Base-by-base conservation (phyloP, 1,140 invertebrate species). In the Papilio polyxenes region DNA sequence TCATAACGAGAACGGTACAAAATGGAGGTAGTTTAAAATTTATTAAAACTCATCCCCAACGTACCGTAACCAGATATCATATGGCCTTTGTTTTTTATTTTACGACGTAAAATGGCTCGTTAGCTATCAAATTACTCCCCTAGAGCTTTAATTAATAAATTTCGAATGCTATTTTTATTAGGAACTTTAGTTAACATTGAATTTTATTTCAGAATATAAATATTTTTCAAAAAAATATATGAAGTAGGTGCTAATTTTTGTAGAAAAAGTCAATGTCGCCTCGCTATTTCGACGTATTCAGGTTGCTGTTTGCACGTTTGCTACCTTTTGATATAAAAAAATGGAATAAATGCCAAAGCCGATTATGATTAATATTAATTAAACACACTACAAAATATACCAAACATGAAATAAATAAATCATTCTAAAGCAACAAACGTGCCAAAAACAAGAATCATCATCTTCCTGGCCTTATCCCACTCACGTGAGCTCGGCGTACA, bases 21-120 rank as follows among this genome's bases (percentile, higher is more conserved):
- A 76, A 76, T 76, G n/a, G n/a, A 69, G 49, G 40, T 51, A 48
- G 48, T 48, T 53, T 76, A 23, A 53, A 51, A 76, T 76, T 51
- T 76, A 76, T 76, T 75, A 23, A 48, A 75, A 69, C 20, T 3
- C 48, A 20, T 76, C 75, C 75, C 75, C 75, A 49, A 53, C 75
- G 49, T 53, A 49, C 75, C 20, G 20, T 75, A 49, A 53, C 48
- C 75, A 20, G 48, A 69, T 69, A 69, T 69, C 31, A 69, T 37
- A 69, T 37, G 65, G 65, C 65, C 31, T 69, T 69, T 65, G 62
- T 65, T 69, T 69, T 31, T 69, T 69, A 69, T 69, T 69, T 69
- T 37, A 69, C 65, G 31, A 31, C 31, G 65, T 69, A 15, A 31
- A 13, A 3, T 23, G 20, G 40, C 40, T 31, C 62, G 62, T 65